Evolutionary conservation across 2,888 invertebrate species (phyloP).

Genomic region (Alitta virens): DNA sequence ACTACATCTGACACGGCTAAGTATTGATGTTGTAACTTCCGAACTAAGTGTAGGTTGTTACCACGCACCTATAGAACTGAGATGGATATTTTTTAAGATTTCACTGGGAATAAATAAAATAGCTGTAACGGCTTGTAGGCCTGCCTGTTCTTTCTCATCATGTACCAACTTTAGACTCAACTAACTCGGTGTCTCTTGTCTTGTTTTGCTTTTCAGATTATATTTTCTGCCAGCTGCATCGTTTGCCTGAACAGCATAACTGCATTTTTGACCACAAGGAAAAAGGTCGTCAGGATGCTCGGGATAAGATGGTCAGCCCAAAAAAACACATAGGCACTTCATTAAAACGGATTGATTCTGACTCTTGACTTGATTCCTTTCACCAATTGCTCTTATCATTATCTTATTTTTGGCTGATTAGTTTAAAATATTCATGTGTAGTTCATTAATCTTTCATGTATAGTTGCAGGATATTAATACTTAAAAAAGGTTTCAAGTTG

Average conservation of each 20-base stretch:
- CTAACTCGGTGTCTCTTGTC: too few species aligned
- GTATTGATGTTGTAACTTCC: not conserved
- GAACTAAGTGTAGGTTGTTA: not conserved
- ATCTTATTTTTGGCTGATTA: too few species aligned
- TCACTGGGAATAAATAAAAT: too few species aligned
- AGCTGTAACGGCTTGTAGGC: too few species aligned
- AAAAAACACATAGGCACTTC: constrained; percentile 50
- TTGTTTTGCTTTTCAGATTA: constrained; percentile 50
- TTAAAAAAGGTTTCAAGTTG: too few species aligned
- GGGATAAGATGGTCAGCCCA: constrained; percentile 55
- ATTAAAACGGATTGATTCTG: constrained; percentile 32
- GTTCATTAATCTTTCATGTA: too few species aligned
- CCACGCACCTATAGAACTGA: not conserved
- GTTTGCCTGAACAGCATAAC: constrained; percentile 53
- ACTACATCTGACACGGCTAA: not conserved
- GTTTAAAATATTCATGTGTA: too few species aligned
- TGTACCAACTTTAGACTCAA: too few species aligned
- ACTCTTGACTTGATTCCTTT: constrained; percentile 19
- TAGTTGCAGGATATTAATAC: too few species aligned
- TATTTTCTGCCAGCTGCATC: constrained; percentile 52
- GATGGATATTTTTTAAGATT: too few species aligned
- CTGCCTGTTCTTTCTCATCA: too few species aligned
- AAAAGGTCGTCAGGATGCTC: constrained; percentile 50
- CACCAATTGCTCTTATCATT: too few species aligned
- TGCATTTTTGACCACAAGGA: constrained; percentile 55